Evolutionary conservation across 2,113 vertebrate species (phyloP).

Genomic region (Arvicanthis niloticus): DNA sequence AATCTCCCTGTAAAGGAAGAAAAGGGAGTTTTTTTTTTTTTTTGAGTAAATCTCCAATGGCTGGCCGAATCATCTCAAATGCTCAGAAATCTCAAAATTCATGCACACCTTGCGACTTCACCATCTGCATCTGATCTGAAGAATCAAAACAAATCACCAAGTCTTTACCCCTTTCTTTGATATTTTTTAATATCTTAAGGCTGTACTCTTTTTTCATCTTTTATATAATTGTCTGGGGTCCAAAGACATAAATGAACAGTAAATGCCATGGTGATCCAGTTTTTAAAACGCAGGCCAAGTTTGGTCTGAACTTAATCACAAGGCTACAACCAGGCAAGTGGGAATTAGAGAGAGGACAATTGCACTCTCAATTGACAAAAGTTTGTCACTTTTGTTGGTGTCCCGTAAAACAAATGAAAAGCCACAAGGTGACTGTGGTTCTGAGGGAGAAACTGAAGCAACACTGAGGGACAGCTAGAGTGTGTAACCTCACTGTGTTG

Average conservation of each 20-base stretch:
- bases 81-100: conserved; percentile 61
- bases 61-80: conserved; percentile 28
- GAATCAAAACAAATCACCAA: conserved; percentile 19
- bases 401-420: neutral
- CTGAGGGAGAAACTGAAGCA: conserved; percentile 4
- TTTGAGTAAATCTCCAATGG: conserved; percentile 47
- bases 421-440: neutral
- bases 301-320: neutral
- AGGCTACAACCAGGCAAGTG: neutral
- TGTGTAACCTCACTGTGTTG: neutral
- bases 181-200: conserved; percentile 32
- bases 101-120: conserved; percentile 10
- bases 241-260: conserved; percentile 3
- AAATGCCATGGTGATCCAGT: neutral
- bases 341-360: neutral
- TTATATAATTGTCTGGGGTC: neutral
- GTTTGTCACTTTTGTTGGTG: neutral
- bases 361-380: neutral
- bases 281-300: neutral
- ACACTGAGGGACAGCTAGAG: neutral
- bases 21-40: conserved; percentile 36
- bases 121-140: conserved; percentile 29
- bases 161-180: conserved; percentile 47
- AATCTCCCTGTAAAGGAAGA: conserved; percentile 74
- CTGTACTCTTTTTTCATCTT: neutral